Percentiles rank a stretch among this genome's conserved stretches.
Evolutionary conservation across 2,113 vertebrate species (phyloP).

Genomic region (Spea multiplicata): DNA sequence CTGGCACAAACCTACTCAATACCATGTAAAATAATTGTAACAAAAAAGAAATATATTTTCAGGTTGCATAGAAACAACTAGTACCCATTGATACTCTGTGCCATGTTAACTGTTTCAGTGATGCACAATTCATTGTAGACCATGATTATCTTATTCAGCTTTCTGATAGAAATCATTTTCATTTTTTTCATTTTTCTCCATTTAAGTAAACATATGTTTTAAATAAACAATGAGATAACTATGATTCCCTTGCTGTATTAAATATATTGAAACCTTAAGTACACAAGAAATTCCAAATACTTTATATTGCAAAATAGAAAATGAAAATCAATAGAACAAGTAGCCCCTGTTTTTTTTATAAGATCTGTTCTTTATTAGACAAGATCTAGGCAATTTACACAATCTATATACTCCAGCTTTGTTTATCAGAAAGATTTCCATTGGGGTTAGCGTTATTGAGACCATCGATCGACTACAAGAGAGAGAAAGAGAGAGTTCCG

Average conservation of each 20-base stretch:
- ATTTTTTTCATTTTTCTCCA: not conserved
- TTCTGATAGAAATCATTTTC: no score
- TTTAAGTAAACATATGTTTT: not conserved
- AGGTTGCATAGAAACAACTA: no score
- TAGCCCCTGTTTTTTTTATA: constrained; percentile 39
- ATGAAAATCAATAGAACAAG: constrained; percentile 46
- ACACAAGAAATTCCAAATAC: constrained; percentile 30
- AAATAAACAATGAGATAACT: not conserved
- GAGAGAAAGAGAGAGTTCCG: constrained; percentile 39
- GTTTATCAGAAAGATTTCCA: constrained; percentile 46
- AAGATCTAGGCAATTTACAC: constrained; percentile 46
- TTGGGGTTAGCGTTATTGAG: constrained; percentile 47
- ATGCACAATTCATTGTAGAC: no score
- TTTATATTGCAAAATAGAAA: constrained; percentile 19
- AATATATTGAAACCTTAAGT: constrained; percentile 26
- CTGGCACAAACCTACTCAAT: no score
- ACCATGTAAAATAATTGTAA: no score
- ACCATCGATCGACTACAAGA: constrained; percentile 45
- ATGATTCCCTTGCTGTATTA: not conserved
- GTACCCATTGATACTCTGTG: no score
- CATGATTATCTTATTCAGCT: no score
- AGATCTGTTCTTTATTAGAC: constrained; percentile 39
- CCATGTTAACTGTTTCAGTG: no score
- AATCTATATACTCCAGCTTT: constrained; percentile 44
- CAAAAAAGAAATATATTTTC: no score